These are phyloP conservation scores for Petrolisthes cinctipes DNA, from an alignment of 2,888 invertebrate species.

Conservation along the genomic window DNA sequence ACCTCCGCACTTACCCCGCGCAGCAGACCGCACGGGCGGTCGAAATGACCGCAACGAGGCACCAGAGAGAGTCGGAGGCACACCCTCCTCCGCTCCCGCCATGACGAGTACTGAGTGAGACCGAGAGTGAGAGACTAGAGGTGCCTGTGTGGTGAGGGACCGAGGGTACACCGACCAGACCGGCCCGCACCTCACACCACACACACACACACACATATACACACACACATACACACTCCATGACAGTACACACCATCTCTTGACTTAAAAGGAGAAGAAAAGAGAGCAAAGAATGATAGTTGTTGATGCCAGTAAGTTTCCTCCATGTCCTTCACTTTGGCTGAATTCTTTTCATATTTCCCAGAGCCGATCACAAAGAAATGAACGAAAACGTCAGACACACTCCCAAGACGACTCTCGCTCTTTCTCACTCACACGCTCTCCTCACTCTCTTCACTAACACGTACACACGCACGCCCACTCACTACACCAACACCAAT, in stretches of 20 bases:
- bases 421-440: neutral
- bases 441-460: conserved; percentile 1
- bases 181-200: conserved; percentile 37
- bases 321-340: too few relatives aligned
- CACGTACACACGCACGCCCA: conserved; percentile 13
- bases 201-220: neutral
- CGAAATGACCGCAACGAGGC: conserved; percentile 32
- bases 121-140: neutral
- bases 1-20: conserved; percentile 40
- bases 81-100: conserved; percentile 56
- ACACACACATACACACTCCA: conserved; percentile 18
- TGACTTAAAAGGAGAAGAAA: too few relatives aligned
- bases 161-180: neutral
- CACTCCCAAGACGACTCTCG: neutral
- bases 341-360: too few relatives aligned
- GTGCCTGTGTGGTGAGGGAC: neutral
- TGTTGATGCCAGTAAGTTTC: too few relatives aligned
- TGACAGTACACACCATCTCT: neutral
- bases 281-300: too few relatives aligned
- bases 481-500: neutral
- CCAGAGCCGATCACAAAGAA: too few relatives aligned
- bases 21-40: conserved; percentile 44
- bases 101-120: conserved; percentile 46
- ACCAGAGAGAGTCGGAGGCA: conserved; percentile 48
- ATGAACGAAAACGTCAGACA: too few relatives aligned